A percentile compares a stretch with the other conserved stretches of the same genome.
phyloP scores from a whole-genome alignment of 1,140 invertebrate genomes.

The Phocides pigmalion region DNA sequence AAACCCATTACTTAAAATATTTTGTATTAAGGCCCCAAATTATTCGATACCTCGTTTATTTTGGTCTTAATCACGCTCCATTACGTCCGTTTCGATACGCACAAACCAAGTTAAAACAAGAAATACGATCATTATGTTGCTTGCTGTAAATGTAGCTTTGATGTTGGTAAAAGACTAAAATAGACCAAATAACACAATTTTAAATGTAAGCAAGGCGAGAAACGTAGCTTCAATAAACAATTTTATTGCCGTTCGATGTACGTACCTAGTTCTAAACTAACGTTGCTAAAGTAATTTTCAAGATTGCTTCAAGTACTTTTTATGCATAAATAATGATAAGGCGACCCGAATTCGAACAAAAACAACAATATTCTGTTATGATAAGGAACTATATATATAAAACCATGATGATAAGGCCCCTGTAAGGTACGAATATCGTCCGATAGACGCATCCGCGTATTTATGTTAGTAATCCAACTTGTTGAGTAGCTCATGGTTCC shows the following conservation, averaged over 20 bases:
- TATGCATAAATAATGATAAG: conserved; percentile 7
- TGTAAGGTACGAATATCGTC: not conserved
- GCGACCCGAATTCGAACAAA: conserved; percentile 4
- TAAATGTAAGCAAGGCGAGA: not conserved
- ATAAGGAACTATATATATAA: not conserved
- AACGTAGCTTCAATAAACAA: conserved; percentile 18
- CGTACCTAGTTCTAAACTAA: no score
- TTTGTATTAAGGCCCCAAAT: not conserved
- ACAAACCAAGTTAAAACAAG: not conserved
- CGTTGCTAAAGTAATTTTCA: not conserved
- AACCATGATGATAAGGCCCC: no score
- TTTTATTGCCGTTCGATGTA: conserved; percentile 6
- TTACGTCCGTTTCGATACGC: not conserved
- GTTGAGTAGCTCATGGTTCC: not conserved
- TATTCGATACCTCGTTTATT: not conserved
- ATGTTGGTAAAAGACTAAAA: conserved; percentile 12
- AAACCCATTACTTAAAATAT: not conserved
- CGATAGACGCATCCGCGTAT: not conserved
- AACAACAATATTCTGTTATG: conserved; percentile 1
- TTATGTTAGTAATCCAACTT: not conserved
- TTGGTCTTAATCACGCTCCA: conserved; percentile 1
- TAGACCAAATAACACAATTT: conserved; percentile 2
- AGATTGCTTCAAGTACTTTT: not conserved
- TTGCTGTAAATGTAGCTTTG: conserved; percentile 3
- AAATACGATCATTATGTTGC: conserved; percentile 7